A percentile compares a stretch with the other conserved stretches of the same genome.
phyloP scores from a whole-genome alignment of 2,113 vertebrate species.

The Upupa epops region DNA sequence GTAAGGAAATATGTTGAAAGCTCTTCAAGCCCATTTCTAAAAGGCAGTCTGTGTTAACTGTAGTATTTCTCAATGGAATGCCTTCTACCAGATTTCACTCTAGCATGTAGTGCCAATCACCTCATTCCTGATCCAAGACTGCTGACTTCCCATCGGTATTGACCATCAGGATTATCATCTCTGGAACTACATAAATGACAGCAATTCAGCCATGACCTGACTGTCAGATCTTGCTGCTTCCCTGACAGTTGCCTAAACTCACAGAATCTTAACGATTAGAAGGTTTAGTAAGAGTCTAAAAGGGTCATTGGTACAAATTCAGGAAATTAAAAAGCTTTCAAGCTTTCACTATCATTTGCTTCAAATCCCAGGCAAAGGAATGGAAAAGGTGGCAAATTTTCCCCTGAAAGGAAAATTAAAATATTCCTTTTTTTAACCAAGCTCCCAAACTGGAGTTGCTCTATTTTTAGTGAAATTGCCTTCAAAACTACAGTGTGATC shows the following conservation, averaged over 20 bases:
- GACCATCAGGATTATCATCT: not conserved
- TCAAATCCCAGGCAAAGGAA: not conserved
- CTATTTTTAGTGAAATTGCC: not conserved
- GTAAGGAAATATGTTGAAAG: not conserved
- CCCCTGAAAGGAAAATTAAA: not conserved
- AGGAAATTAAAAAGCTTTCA: not conserved
- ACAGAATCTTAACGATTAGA: not conserved
- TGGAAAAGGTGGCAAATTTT: not conserved
- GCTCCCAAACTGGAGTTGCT: not conserved
- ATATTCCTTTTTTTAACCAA: not conserved
- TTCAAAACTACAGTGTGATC: not conserved
- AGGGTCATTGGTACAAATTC: not conserved
- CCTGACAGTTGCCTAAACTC: not conserved
- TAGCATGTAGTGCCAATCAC: not conserved
- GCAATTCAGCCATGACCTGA: slow-evolving; percentile 24
- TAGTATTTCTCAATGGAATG: not conserved
- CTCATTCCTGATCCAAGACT: not conserved
- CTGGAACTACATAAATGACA: not conserved
- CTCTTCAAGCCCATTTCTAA: not conserved
- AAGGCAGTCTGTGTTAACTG: not conserved
- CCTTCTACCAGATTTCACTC: not conserved
- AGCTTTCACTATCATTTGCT: not conserved
- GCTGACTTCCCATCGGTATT: not conserved
- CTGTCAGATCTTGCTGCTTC: not conserved
- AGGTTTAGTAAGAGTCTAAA: not conserved